A percentile compares a stretch with the other conserved stretches of the same genome.
Evolutionary conservation across 2,797 vertebrate species (phyloP).

Genomic region (Chaunax sp.): DNA sequence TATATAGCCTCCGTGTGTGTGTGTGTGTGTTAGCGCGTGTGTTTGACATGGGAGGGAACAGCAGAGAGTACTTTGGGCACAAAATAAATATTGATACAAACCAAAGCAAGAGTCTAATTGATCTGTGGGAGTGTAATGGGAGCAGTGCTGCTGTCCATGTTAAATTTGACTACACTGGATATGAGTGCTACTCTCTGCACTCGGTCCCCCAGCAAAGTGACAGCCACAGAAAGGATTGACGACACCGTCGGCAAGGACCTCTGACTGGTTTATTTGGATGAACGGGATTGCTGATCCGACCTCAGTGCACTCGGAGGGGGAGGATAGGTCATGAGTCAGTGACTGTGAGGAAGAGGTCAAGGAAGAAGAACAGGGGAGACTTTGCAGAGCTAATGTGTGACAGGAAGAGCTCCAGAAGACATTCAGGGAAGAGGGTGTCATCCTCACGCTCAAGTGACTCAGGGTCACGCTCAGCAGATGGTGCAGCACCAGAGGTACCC

Average conservation of each 20-base stretch:
- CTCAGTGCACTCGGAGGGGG: constrained; percentile 43
- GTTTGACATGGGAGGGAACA: constrained; percentile 67
- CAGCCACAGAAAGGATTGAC: constrained; percentile 30
- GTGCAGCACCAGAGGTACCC: constrained; percentile 70
- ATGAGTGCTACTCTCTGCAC: constrained; percentile 43
- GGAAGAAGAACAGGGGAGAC: constrained; percentile 65
- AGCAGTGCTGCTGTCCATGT: constrained; percentile 42
- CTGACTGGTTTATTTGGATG: constrained; percentile 39
- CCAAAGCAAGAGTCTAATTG: constrained; percentile 80
- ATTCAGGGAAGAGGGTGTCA: constrained; percentile 81
- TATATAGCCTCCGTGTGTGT: constrained; percentile 59
- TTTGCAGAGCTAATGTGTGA: constrained; percentile 82
- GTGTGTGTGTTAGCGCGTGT: constrained; percentile 43
- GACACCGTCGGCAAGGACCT: constrained; percentile 23
- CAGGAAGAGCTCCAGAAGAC: constrained; percentile 84
- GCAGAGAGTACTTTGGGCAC: constrained; percentile 75
- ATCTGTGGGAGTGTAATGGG: constrained; percentile 68
- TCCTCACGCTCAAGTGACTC: constrained; percentile 76
- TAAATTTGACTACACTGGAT: constrained; percentile 42
- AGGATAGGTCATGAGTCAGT: constrained; percentile 72
- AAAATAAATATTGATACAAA: constrained; percentile 88
- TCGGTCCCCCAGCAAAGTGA: constrained; percentile 41
- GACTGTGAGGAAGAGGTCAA: constrained; percentile 70
- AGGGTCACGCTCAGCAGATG: constrained; percentile 68
- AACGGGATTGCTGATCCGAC: constrained; percentile 39